phyloP scores from a whole-genome alignment of 2,797 vertebrate species.

The Silurus aristotelis region DNA sequence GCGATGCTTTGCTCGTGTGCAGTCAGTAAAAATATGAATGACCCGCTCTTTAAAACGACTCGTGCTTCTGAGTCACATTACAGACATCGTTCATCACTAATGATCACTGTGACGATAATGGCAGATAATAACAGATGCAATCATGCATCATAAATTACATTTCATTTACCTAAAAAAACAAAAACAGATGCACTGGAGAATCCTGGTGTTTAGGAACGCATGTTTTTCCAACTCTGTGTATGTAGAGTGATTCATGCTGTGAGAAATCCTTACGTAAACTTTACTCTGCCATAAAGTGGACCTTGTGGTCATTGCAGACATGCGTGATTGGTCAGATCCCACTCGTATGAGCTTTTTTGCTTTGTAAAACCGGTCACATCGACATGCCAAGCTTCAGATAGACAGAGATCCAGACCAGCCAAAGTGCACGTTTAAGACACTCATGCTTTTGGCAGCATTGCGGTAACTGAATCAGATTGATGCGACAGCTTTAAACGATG shows the following conservation, averaged over 20 bases:
- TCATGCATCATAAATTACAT: not conserved
- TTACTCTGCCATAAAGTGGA: not conserved
- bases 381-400: not conserved
- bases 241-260: not conserved
- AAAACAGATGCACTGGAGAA: not conserved
- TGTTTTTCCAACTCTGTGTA: not conserved
- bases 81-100: too few species aligned
- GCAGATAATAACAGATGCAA: too few species aligned
- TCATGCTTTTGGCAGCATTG: not conserved
- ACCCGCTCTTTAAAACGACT: too few species aligned
- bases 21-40: too few species aligned
- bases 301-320: not conserved
- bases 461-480: not conserved
- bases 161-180: not conserved
- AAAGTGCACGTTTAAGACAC: not conserved
- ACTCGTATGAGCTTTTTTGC: not conserved
- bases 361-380: not conserved
- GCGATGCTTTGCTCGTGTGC: too few species aligned
- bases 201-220: not conserved
- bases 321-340: not conserved
- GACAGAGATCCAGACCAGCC: constrained; percentile 14
- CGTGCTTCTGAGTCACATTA: too few species aligned
- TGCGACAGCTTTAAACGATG: not conserved
- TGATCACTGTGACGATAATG: too few species aligned
- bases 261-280: not conserved